Base-by-base conservation (phyloP, 2,888 invertebrate species). In the Pseudolycoriella hygida region DNA sequence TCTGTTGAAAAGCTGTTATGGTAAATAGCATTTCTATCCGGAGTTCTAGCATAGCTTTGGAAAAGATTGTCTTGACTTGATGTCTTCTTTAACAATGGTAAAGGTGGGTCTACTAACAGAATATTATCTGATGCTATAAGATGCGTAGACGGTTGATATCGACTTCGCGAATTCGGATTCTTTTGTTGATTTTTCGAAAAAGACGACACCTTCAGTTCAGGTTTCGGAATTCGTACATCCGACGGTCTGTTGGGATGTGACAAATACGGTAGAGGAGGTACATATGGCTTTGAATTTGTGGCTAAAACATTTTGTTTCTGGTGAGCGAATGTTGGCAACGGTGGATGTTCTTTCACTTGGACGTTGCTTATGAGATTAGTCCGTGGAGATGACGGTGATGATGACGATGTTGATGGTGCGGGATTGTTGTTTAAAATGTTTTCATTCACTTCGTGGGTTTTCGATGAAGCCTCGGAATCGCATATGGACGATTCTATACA, bases 401-500 rank as follows among this genome's bases (percentile, higher is more conserved):
- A 17, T 17, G 39, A 14, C 14, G 44, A 19, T n/a, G 44, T 64
- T 4, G 64, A 39, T 3, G 17, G 37, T n/a, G 10, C 37, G 14
- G 6, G 4, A 39, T 10, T 39, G 51, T 0, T 64, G 67, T 3
- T 64, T 67, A 1, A 65, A 65, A 47, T 62, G 60, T 0, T 60
- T 57, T 51, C 58, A 60, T 1, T 54, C 47, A 54, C 18, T 17
- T 19, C 17, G 32, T 8, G 10, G 17, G 42, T 17, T 12, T 38
- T 8, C 37, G 12, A 20, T 57, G 47, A 55, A 57, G 57, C 60
- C 32, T 61, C 62, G 40, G 63, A 61, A 25, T 57, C 62, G 2
- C 49, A 48, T 14, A 41, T 38, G 20, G 41, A 37, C 3, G 66
- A 64, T 45, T 66, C 66, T 2, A 70, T 68, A 51, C 78, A 80